Evolutionary conservation across 2,888 invertebrate genomes (phyloP), one percentile per base, ranked within the genome.

Genomic region (Cepaea hortensis): DNA sequence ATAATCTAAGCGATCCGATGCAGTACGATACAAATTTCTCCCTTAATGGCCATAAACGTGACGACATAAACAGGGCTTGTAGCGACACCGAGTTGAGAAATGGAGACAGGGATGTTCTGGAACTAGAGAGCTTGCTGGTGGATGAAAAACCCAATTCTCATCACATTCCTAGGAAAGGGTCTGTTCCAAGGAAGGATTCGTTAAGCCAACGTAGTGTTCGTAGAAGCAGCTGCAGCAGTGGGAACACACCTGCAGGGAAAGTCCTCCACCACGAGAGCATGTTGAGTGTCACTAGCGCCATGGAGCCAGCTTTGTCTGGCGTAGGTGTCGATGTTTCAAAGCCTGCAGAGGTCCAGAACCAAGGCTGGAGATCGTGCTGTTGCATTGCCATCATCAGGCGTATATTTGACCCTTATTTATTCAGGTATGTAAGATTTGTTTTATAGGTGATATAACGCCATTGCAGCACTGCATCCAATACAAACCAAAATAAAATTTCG

Each of bases 361-460:
- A 61, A 35, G 65, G 76, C 3, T 84, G 75, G 76, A 84, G 23
- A 48, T 35, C 62, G 1, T 84, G 84, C n/a, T 84, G 84, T n/a
- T 84, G 65, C 62, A 65, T 84, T 18, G 0, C 3, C 5, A 62
- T 84, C 23, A 0, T 84, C 15, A 75, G 62, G 20, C 75, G 76
- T 3, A 76, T 84, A 48, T 84, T 84, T 84, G 84, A 84, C 13
- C 84, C 84, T 18, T 18, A 11, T 35, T 48, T 84, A 9, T 76
- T 84, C 46, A 76, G 35, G 84, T 84, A 50, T 20, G 84, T 84
- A 46, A 7, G 11, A 11, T 18, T 35, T n/a, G n/a, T 61, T 0
- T 5, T 73, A 5, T 11, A 35, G 35, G 35, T 7, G 7, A n/a
- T 70, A 35, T 35, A 35, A 35, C 35, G 35, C 35, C 55, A 55